These are phyloP conservation scores for Latrodectus elegans DNA, from an alignment of 2,888 invertebrate genomes.

Conservation along the genomic window DNA sequence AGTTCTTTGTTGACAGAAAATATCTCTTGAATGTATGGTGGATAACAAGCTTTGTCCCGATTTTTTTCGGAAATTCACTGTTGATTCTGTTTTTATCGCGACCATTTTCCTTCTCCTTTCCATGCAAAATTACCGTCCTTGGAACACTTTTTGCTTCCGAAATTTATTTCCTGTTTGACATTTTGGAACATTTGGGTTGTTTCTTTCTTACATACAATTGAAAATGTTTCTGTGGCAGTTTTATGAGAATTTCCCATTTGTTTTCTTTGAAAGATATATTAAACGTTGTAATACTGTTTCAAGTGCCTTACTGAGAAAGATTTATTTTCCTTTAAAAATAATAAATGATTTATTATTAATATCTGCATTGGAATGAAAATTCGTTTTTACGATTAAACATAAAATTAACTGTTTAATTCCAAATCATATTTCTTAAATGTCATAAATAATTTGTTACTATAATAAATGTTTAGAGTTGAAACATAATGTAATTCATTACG, in stretches of 20 bases:
- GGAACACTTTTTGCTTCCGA: constrained; percentile 13
- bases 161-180: constrained; percentile 50
- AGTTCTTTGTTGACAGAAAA: constrained; percentile 23
- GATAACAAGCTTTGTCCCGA: constrained; percentile 11
- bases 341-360: too few relatives aligned
- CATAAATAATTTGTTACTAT: too few relatives aligned
- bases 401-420: too few relatives aligned
- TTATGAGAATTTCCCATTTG: background rate
- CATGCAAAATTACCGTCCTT: constrained; percentile 41
- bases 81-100: constrained; percentile 46
- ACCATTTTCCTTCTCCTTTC: constrained; percentile 12
- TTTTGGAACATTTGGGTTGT: constrained; percentile 18
- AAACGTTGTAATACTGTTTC: background rate
- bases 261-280: background rate
- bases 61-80: constrained; percentile 18
- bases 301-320: too few relatives aligned
- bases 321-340: too few relatives aligned
- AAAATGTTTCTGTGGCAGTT: background rate
- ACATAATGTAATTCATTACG: too few relatives aligned
- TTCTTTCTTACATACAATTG: background rate
- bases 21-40: constrained; percentile 9
- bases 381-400: too few relatives aligned
- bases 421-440: too few relatives aligned
- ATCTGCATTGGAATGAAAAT: too few relatives aligned
- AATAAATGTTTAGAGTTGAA: too few relatives aligned